These are phyloP conservation scores for Manis pentadactyla DNA, from an alignment of 2,797 vertebrate species.

Conservation along the genomic window DNA sequence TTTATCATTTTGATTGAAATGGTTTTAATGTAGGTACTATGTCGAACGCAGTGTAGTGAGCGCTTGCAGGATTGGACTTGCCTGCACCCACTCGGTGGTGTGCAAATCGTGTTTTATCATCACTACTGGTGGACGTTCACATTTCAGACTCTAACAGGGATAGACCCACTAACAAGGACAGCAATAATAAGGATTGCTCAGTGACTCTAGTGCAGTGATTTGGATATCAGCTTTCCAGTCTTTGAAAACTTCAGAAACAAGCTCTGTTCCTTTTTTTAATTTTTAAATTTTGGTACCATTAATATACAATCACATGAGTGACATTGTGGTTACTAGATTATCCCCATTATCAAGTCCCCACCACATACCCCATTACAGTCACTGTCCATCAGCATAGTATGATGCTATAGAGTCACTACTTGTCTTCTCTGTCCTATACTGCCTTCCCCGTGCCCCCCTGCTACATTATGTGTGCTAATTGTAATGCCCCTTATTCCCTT, in stretches of 20 bases:
- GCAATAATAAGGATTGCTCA: neutral
- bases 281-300: too few species aligned
- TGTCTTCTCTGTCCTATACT: too few species aligned
- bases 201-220: neutral
- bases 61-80: neutral
- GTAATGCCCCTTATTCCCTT: too few species aligned
- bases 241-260: conserved; percentile 39
- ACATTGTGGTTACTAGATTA: too few species aligned
- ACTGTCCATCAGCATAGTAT: too few species aligned
- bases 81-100: neutral
- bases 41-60: neutral
- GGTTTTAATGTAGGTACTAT: conserved; percentile 60
- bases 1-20: conserved; percentile 72
- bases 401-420: too few species aligned
- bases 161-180: neutral
- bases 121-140: conserved; percentile 15
- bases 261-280: neutral
- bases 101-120: conserved; percentile 48
- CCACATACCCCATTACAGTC: too few species aligned
- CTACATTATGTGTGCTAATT: too few species aligned
- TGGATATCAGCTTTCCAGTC: conserved; percentile 32
- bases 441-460: too few species aligned
- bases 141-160: conserved; percentile 18
- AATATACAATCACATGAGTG: too few species aligned
- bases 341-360: too few species aligned